These are phyloP conservation scores for Ovis aries DNA, from an alignment of 2,113 vertebrate genomes.

Conservation along the genomic window DNA sequence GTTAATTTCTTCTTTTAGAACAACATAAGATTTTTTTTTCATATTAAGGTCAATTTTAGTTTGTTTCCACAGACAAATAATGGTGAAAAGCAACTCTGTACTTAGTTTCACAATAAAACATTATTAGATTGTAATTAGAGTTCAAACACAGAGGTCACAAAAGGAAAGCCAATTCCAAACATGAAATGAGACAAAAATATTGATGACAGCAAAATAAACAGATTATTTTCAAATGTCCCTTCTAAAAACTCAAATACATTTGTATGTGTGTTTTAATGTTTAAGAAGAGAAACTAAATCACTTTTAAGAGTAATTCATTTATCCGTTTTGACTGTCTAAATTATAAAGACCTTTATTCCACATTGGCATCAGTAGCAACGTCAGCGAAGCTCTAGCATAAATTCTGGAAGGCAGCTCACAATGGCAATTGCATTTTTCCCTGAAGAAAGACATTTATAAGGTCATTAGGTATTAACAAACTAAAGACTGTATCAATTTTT, in stretches of 20 bases:
- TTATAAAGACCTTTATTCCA: conserved; percentile 63
- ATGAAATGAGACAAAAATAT: conserved; percentile 11
- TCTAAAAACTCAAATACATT: background rate
- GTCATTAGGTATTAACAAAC: conserved; percentile 11
- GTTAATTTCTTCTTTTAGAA: background rate
- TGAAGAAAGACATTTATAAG: conserved; percentile 56
- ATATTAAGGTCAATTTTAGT: background rate
- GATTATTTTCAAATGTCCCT: background rate
- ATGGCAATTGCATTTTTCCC: conserved; percentile 52
- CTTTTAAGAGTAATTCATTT: background rate
- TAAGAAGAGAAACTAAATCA: background rate
- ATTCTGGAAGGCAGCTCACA: conserved; percentile 61
- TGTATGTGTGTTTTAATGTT: background rate
- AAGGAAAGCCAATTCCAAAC: background rate
- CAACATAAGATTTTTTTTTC: background rate
- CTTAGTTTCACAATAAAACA: background rate
- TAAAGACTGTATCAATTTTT: background rate
- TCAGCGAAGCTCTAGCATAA: conserved; percentile 49
- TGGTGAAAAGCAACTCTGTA: background rate
- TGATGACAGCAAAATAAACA: background rate
- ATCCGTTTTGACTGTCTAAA: background rate
- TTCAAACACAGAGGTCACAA: background rate
- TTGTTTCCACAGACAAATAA: conserved; percentile 1
- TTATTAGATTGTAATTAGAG: background rate
- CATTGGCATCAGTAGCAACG: conserved; percentile 53